phyloP scores from a whole-genome alignment of 2,113 vertebrate species.

The Aviceda subcristata region DNA sequence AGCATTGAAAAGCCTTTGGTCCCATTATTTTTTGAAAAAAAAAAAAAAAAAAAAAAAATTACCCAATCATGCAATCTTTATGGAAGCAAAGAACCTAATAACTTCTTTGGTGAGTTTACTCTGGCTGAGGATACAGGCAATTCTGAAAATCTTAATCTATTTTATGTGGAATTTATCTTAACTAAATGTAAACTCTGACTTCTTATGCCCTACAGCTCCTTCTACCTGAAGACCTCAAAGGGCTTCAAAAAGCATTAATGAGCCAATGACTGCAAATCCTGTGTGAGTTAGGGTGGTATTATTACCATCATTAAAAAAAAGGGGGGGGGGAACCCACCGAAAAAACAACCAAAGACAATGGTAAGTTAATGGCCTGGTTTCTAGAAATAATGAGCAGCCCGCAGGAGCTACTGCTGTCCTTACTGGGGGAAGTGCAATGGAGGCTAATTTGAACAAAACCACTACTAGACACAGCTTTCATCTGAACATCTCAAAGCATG shows the following conservation, averaged over 20 bases:
- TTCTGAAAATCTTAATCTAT: neutral
- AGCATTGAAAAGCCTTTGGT: neutral
- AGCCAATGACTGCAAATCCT: neutral
- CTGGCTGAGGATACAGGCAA: neutral
- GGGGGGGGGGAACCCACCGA: fast-evolving
- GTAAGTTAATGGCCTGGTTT: neutral
- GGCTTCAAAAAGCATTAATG: slow-evolving; percentile 6
- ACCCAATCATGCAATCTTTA: neutral
- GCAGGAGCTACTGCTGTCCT: neutral
- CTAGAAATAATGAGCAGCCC: neutral
- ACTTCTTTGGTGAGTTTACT: neutral
- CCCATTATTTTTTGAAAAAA: neutral
- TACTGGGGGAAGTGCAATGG: neutral
- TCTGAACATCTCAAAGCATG: neutral
- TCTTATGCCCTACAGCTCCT: neutral
- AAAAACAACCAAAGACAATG: neutral
- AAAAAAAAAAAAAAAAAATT: neutral
- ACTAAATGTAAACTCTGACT: neutral
- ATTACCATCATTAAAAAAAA: neutral
- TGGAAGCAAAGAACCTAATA: neutral
- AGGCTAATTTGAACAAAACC: neutral
- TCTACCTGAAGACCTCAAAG: neutral
- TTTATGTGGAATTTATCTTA: neutral
- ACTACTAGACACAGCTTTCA: neutral
- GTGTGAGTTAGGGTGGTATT: neutral